Evolutionary conservation across 2,113 vertebrate species (phyloP), one percentile per base, ranked within the genome.

Genomic region (Cathartes aura): DNA sequence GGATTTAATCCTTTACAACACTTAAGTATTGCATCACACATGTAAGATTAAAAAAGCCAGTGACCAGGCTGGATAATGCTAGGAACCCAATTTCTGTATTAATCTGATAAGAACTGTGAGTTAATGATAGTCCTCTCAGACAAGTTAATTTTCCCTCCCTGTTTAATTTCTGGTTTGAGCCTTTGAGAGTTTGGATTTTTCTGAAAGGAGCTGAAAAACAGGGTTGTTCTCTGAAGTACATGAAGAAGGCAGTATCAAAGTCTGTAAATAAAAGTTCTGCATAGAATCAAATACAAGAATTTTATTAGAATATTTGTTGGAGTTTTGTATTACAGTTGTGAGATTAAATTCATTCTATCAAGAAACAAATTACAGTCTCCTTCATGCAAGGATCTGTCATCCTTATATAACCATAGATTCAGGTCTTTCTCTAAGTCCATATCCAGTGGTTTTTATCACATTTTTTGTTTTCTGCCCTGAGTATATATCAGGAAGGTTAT

Each of bases 11-110:
- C 88, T 56, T 82, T 76, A 34, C 58, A 56, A 42, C 67, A 43
- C 88, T 80, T 59, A 78, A 66, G 55, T 83, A 43, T 93, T 95
- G 75, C 82, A 92, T 92, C 92, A 95, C 80, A 70, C 50, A 34
- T 19, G 1, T 15, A 82, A 76, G 74, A 80, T 68, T 53, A 6
- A 48, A 82, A 86, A 87, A 94, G 30, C 36, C 40, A 29, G 38
- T 78, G 63, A 43, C 22, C 32, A 59, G 55, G 15, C 66, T 73
- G 53, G 45, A 11, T 86, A 64, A 82, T 58, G 55, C 53, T 93
- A 47, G 50, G n/a, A 62, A 66, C 50, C 15, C 36, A 36, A 3
- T 66, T 93, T 74, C 72, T 81, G 3, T 55, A 26, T 40, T 80
- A 75, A 68, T 43, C 63, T 74, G 26, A 36, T 62, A n/a, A 88